These are phyloP conservation scores for Geodia barretti DNA, from an alignment of 37 sponge, comb jelly and placozoan genomes.

Conservation along the genomic window DNA sequence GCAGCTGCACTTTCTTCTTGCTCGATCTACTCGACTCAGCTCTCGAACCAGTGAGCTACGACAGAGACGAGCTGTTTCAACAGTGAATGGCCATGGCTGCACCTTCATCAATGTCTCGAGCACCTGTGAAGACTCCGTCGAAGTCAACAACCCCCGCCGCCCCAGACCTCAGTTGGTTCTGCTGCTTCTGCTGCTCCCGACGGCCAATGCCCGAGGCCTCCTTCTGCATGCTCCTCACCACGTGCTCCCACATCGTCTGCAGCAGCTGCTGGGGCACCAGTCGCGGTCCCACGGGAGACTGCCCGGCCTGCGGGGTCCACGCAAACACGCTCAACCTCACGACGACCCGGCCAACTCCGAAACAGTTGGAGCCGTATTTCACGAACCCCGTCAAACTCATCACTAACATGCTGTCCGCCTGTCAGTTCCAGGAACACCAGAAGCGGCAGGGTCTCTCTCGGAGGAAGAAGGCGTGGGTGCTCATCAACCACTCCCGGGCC, in stretches of 20 bases:
- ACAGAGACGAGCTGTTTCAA: too few species aligned
- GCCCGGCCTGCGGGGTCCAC: not conserved
- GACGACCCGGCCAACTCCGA: not conserved
- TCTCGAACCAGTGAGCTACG: too few species aligned
- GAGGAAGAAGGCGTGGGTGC: not conserved
- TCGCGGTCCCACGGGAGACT: not conserved
- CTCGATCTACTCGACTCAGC: too few species aligned
- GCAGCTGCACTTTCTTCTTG: too few species aligned
- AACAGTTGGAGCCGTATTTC: not conserved
- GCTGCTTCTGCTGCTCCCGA: not conserved
- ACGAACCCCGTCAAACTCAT: not conserved
- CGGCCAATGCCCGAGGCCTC: not conserved
- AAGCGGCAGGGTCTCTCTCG: not conserved
- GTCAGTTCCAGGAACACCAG: not conserved
- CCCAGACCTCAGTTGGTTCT: not conserved
- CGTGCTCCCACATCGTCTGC: not conserved
- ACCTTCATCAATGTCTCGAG: not conserved
- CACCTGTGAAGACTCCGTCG: too few species aligned
- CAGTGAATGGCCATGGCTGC: not conserved
- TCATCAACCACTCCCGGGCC: not conserved
- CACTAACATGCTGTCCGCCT: not conserved
- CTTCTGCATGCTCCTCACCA: not conserved
- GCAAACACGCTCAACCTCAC: not conserved
- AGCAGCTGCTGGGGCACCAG: not conserved
- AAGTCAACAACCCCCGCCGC: too few species aligned